phyloP scores from a whole-genome alignment of 2,113 vertebrate genomes.

The Hymenochirus boettgeri region DNA sequence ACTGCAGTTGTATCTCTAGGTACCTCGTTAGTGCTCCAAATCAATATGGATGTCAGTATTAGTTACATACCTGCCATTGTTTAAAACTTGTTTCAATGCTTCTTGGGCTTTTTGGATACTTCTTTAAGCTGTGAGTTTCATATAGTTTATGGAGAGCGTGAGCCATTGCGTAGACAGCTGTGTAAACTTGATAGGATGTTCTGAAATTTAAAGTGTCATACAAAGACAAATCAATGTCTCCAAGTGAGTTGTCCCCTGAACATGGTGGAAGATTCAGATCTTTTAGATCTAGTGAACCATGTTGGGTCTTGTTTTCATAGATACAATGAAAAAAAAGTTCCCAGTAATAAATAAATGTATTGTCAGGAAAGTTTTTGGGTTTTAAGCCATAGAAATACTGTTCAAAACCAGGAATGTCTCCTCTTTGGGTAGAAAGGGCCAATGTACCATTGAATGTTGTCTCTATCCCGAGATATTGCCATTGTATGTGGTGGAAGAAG shows the following conservation, averaged over 20 bases:
- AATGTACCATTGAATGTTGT: neutral
- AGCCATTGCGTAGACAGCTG: too few species aligned
- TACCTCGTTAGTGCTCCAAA: too few species aligned
- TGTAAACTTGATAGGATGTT: neutral
- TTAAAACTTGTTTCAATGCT: neutral
- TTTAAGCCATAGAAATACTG: neutral
- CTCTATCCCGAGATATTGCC: neutral
- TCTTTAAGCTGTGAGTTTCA: too few species aligned
- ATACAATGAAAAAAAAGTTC: neutral
- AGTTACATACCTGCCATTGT: neutral
- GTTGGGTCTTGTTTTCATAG: neutral
- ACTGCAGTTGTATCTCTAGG: too few species aligned
- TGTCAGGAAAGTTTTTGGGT: neutral
- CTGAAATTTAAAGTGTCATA: neutral
- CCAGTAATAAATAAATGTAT: neutral
- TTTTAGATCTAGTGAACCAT: neutral
- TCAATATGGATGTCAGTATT: too few species aligned
- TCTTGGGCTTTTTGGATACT: neutral
- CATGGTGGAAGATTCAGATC: neutral
- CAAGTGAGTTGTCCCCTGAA: neutral
- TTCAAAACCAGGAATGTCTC: neutral
- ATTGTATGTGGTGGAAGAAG: neutral
- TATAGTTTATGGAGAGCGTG: too few species aligned
- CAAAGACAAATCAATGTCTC: neutral
- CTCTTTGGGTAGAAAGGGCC: neutral